phyloP scores from a whole-genome alignment of 2,797 vertebrate species.

The Xiphorhynchus erythropygius region DNA sequence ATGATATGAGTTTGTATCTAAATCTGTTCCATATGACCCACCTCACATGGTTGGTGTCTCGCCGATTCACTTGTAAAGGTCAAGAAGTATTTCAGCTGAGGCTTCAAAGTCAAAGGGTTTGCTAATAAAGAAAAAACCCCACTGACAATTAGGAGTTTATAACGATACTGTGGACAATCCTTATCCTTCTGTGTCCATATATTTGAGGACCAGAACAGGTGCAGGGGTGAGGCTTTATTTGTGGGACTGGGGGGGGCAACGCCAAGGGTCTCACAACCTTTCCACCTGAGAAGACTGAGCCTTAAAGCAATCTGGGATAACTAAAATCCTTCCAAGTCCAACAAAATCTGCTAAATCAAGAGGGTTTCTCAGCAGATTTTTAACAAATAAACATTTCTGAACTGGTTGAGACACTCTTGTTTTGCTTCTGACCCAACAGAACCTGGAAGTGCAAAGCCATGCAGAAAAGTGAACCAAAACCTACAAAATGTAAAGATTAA shows the following conservation, averaged over 20 bases:
- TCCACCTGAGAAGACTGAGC: background rate
- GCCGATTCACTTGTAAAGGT: conserved; percentile 63
- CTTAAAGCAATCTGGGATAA: background rate
- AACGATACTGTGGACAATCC: conserved; percentile 50
- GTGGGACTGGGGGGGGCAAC: fast-evolving
- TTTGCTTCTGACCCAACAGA: background rate
- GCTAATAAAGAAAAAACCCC: background rate
- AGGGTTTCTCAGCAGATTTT: background rate
- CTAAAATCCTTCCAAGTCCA: background rate
- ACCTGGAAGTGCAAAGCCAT: background rate
- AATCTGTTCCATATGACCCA: conserved; percentile 96
- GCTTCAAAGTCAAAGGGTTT: conserved; percentile 47
- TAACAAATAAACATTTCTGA: background rate
- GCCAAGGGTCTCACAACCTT: background rate
- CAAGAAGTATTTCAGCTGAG: conserved; percentile 42
- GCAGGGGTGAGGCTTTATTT: background rate
- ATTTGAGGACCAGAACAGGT: background rate
- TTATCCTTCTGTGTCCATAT: background rate
- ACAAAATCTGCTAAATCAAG: background rate
- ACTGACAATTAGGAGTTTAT: conserved; percentile 72
- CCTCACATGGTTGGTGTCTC: conserved; percentile 87
- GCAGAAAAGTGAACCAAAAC: background rate
- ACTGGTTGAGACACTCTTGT: background rate
- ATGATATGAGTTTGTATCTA: conserved; percentile 82
- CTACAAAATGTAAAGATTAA: background rate